Percentiles rank a stretch among this genome's conserved stretches.
Conservation (phyloP, 1,140 invertebrate species). For the Nasonia longicornis region DNA sequence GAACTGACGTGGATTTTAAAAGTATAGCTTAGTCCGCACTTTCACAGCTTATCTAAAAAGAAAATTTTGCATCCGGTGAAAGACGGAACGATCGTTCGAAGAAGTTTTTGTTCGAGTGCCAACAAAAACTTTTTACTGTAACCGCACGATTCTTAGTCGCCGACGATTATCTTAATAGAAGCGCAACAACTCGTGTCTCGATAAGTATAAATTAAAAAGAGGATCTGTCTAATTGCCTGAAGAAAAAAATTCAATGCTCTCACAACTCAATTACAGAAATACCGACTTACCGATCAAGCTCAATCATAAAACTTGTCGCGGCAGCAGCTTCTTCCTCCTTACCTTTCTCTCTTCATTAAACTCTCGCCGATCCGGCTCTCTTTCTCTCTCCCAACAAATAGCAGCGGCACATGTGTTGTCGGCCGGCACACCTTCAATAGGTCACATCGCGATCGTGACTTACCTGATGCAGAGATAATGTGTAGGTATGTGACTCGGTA, state of each 20-base stretch:
- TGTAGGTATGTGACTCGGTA: neutral
- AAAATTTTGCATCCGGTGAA: neutral
- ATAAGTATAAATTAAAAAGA: neutral
- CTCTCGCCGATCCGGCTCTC: neutral
- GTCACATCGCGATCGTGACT: neutral
- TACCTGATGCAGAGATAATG: neutral
- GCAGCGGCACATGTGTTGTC: neutral
- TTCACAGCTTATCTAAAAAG: neutral
- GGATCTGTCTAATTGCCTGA: neutral
- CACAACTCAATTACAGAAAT: neutral
- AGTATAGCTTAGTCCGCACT: neutral
- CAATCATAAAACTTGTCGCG: neutral
- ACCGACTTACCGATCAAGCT: neutral
- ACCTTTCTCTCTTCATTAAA: slow-evolving; percentile 24
- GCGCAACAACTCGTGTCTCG: neutral
- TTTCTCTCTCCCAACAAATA: slow-evolving; percentile 31
- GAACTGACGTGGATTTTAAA: neutral
- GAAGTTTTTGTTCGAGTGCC: neutral
- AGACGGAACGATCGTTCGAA: neutral
- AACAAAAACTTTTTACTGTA: neutral
- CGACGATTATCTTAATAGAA: neutral
- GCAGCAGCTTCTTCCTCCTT: neutral
- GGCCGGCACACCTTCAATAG: neutral
- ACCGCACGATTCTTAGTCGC: no score
- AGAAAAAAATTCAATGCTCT: neutral